A percentile compares a stretch with the other conserved stretches of the same genome.
Conservation (phyloP, 1,140 invertebrate genomes). For the Pararge aegeria region DNA sequence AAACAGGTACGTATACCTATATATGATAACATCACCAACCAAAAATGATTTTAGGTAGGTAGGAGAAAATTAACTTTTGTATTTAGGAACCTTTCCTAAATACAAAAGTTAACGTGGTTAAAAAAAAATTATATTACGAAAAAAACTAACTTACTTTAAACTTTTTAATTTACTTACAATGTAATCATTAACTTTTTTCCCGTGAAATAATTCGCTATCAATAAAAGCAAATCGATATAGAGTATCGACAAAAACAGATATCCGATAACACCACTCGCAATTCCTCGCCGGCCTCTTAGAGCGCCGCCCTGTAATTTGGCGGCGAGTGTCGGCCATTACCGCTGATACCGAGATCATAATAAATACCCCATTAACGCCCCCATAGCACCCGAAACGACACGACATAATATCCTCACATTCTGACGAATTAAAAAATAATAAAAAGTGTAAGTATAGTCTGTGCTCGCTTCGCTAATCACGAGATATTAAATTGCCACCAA, state of each 20-base stretch:
- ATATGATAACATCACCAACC: too few relatives aligned
- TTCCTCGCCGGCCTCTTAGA: constrained; percentile 57
- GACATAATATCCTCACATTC: constrained; percentile 42
- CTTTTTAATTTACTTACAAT: constrained; percentile 2
- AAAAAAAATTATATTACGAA: too few relatives aligned
- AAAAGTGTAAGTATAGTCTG: constrained; percentile 6
- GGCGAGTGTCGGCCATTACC: constrained; percentile 75
- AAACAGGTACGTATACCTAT: too few relatives aligned
- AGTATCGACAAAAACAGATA: constrained; percentile 30
- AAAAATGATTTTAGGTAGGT: too few relatives aligned
- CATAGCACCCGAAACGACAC: constrained; percentile 69
- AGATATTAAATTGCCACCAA: constrained; percentile 2
- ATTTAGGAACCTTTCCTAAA: too few relatives aligned
- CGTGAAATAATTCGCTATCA: constrained; percentile 5
- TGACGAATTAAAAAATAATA: constrained; percentile 25
- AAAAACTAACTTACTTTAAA: too few relatives aligned
- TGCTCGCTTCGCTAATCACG: not conserved
- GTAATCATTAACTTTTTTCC: not conserved
- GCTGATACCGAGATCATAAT: constrained; percentile 77
- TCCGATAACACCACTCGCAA: constrained; percentile 46
- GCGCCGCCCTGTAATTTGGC: constrained; percentile 77
- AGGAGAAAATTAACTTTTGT: too few relatives aligned
- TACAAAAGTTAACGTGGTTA: too few relatives aligned
- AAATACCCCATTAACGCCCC: constrained; percentile 78
- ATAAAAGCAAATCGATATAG: constrained; percentile 22